Base-by-base conservation (phyloP, 1,140 invertebrate genomes). In the Listronotus bonariensis region DNA sequence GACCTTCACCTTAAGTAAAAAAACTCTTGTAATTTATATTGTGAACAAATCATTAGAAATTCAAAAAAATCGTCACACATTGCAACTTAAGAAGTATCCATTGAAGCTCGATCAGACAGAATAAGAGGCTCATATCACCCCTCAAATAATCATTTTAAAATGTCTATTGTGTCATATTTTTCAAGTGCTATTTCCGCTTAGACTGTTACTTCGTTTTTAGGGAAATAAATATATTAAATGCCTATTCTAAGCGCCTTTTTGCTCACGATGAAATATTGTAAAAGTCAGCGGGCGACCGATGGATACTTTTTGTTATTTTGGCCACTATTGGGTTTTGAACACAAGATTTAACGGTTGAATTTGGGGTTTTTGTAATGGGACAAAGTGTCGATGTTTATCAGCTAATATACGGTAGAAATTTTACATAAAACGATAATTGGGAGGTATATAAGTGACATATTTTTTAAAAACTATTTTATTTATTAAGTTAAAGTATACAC, bases 241-340 rank as follows among this genome's bases (percentile, higher is more conserved):
- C 53, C 36, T 20, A 45, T 31, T 53, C 59, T 52, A 53, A 38
- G 45, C 15, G 45, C 7, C 7, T 32, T 6, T 57, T 34, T 20
- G n/a, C 15, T 36, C 15, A 45, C 32, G 15, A 51, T 40, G 46
- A 51, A 60, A 20, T 48, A 60, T 60, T 49, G 46, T 51, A 45
- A 60, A 62, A 43, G 51, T 54, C 59, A 62, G 59, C 59, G 40
- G 48, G 59, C 32, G 59, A 41, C 59, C 59, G 34, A 38, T 38
- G 15, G 48, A 62, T 62, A 62, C 59, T 52, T 62, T 62, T 62
- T 62, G 59, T 62, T 62, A 62, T 53, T 62, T 62, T 55, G 59
- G 59, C 59, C 59, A 62, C 59, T 62, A 62, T 62, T 45, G 49
- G 59, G 59, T 52, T 62, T 62, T 53, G 48, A 43, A 45, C 48